Evolutionary conservation across 2,888 invertebrate species (phyloP), one percentile per base, ranked within the genome.

Genomic region (Apotomis turbidana): DNA sequence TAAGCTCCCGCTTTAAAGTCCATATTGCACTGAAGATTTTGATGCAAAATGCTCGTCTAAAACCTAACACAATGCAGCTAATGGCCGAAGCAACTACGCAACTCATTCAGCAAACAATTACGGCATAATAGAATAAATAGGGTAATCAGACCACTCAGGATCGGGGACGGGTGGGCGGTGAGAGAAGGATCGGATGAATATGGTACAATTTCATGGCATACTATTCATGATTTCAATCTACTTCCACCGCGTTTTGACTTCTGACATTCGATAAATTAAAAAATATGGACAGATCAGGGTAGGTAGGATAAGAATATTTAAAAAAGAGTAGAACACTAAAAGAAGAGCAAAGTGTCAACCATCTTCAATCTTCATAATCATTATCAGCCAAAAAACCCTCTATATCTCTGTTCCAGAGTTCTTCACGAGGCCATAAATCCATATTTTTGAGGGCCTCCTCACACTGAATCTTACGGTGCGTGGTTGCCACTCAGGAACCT

Each of bases 101-200:
- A 86, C 85, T 84, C 88, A 88, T 90, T 90, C 90, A 88, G 79
- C 82, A 82, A 84, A 90, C 93, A 92, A 93, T 93, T 89, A 90
- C 89, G 82, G 83, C 85, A 84, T 93, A 92, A 93, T 93, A 91
- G 90, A 93, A 92, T 93, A 93, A 93, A 91, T 91, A 87, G 91
- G 87, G 90, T 92, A 92, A 93, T 93, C 91, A 93, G 87, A 82
- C 86, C 89, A 90, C 91, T 93, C 90, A 91, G 88, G 84, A 78
- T 78, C 75, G 74, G 79, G 74, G 74, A 68, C 66, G 66, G 55
- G 63, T 73, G 82, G 81, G 82, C 79, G 85, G 84, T 82, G 69
- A 60, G 70, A 70, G 60, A 61, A 54, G 54, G 68, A 57, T 74
- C 46, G 27, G 71, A 68, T 67, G 60, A 44, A 54, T 57, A 55